Evolutionary conservation across 2,113 vertebrate genomes (phyloP).

Genomic region (Ovibos moschatus): DNA sequence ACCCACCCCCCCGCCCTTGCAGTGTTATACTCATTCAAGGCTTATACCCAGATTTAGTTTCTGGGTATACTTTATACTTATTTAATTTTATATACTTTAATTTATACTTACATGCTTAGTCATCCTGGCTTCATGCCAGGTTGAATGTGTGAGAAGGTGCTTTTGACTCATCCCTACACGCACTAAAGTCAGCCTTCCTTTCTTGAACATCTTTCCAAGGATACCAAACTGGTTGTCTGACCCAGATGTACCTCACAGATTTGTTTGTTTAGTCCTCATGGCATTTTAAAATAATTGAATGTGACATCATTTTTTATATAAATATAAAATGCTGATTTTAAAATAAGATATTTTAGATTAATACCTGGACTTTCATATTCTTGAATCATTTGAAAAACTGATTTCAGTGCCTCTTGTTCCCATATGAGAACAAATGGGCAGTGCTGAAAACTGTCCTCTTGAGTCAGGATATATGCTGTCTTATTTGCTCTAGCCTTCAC

Average conservation of each 20-base stretch:
- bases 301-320: background rate
- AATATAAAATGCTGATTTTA: background rate
- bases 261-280: background rate
- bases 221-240: background rate
- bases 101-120: background rate
- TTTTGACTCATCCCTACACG: background rate
- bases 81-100: background rate
- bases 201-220: background rate
- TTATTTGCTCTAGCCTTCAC: background rate
- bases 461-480: background rate
- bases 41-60: background rate
- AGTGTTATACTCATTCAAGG: background rate
- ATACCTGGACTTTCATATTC: background rate
- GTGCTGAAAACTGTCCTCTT: background rate
- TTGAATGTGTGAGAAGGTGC: background rate
- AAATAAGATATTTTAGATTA: background rate
- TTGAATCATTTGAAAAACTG: background rate
- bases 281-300: background rate
- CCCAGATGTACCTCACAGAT: background rate
- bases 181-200: background rate
- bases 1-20: background rate
- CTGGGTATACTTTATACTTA: background rate
- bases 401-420: background rate
- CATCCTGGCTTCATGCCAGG: background rate
- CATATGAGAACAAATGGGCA: background rate